phyloP scores from a whole-genome alignment of 2,113 vertebrate genomes.

The Nicator chloris region DNA sequence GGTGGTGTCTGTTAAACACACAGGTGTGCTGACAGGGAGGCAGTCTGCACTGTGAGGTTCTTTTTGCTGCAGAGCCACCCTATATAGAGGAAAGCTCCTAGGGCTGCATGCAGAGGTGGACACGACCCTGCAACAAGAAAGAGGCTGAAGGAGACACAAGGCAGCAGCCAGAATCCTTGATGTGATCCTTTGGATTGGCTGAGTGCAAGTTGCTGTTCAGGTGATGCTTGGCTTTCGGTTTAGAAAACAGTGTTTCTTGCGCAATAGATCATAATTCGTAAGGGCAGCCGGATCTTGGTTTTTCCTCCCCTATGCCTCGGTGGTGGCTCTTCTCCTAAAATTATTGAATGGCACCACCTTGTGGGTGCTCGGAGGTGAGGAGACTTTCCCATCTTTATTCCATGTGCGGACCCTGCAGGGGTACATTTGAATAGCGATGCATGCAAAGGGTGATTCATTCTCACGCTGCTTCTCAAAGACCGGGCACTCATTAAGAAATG shows the following conservation, averaged over 20 bases:
- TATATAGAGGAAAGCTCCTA: not conserved
- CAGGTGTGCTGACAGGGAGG: not conserved
- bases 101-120: not conserved
- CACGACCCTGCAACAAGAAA: not conserved
- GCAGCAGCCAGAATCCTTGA: not conserved
- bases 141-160: not conserved
- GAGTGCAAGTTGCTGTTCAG: not conserved
- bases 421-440: not conserved
- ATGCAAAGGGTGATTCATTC: not conserved
- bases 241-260: not conserved
- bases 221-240: not conserved
- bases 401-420: no score
- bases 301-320: not conserved
- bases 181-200: not conserved
- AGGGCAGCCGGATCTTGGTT: not conserved
- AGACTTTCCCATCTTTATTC: not conserved
- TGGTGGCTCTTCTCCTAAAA: not conserved
- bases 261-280: not conserved
- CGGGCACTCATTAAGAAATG: not conserved
- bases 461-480: not conserved
- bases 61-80: not conserved
- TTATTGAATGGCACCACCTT: slow-evolving; percentile 51
- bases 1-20: not conserved
- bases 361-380: not conserved
- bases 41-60: not conserved